Percentiles rank a stretch among this genome's conserved stretches.
Conservation (phyloP, 2,113 vertebrate species). For the Ameiurus melas region DNA sequence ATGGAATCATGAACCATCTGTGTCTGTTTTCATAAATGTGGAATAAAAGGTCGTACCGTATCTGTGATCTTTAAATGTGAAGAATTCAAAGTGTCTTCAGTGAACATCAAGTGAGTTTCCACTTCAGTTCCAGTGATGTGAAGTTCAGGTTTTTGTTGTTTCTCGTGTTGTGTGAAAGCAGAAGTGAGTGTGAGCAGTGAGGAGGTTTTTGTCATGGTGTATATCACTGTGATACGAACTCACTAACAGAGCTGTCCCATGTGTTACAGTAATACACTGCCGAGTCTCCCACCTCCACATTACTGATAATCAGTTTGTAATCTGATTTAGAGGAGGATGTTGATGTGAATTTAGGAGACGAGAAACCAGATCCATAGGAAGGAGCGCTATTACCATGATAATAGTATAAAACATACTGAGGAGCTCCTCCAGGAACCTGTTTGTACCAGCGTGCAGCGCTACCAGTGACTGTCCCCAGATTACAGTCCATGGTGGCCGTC, state of each 20-base stretch:
- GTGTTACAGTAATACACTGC: constrained; percentile 62
- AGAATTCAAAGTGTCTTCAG: background rate
- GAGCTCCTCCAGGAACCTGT: too few relatives aligned
- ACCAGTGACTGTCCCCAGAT: too few relatives aligned
- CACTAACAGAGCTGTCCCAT: background rate
- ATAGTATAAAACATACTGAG: too few relatives aligned
- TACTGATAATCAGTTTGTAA: constrained; percentile 55
- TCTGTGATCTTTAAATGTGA: background rate
- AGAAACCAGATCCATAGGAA: constrained; percentile 25
- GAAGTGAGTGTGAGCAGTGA: too few relatives aligned
- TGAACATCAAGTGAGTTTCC: background rate
- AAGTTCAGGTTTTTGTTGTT: too few relatives aligned
- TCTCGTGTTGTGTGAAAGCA: too few relatives aligned
- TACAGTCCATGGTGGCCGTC: too few relatives aligned
- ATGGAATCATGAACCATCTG: background rate
- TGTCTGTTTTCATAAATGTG: background rate
- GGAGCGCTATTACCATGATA: background rate
- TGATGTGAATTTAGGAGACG: constrained; percentile 40
- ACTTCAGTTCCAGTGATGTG: background rate
- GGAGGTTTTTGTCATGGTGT: too few relatives aligned
- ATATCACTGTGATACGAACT: too few relatives aligned
- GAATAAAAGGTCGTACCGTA: background rate
- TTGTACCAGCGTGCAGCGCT: too few relatives aligned
- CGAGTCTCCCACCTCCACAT: constrained; percentile 60
- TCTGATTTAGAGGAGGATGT: constrained; percentile 33